Evolutionary conservation across 2,888 invertebrate genomes (phyloP).

Genomic region (Arctia plantaginis): DNA sequence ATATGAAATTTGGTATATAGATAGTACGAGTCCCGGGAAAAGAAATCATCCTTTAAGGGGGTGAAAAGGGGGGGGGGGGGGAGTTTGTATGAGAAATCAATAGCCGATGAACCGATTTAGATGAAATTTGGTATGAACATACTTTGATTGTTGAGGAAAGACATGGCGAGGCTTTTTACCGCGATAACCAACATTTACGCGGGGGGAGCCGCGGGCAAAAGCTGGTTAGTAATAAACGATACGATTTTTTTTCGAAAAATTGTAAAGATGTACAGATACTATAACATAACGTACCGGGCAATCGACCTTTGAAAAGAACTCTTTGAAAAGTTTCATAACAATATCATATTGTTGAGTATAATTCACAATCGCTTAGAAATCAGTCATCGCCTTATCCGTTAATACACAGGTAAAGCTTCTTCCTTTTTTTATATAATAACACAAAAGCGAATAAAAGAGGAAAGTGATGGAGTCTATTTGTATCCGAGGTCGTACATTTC

Average conservation of each 20-base stretch:
- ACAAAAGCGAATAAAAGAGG: conserved; percentile 8
- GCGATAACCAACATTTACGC: too few species aligned
- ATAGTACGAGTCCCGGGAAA: too few species aligned
- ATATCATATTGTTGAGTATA: conserved; percentile 5
- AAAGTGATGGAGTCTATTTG: conserved; percentile 11
- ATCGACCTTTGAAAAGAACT: neutral
- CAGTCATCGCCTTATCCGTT: conserved; percentile 9
- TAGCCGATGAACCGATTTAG: too few species aligned
- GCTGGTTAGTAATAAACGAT: conserved; percentile 18
- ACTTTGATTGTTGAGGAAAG: too few species aligned
- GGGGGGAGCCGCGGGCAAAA: too few species aligned
- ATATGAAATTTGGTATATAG: too few species aligned
- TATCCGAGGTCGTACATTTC: conserved; percentile 10
- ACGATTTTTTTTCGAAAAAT: neutral
- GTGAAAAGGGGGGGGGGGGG: too few species aligned
- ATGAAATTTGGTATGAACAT: too few species aligned
- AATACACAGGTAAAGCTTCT: conserved; percentile 18
- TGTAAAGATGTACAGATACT: neutral
- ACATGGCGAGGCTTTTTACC: too few species aligned
- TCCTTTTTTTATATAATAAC: conserved; percentile 4
- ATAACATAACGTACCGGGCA: neutral
- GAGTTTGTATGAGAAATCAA: too few species aligned
- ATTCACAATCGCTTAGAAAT: conserved; percentile 7
- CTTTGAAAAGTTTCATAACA: conserved; percentile 3
- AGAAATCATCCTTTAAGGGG: too few species aligned